phyloP scores from a whole-genome alignment of 2,113 vertebrate species.

The Semnornis frantzii region DNA sequence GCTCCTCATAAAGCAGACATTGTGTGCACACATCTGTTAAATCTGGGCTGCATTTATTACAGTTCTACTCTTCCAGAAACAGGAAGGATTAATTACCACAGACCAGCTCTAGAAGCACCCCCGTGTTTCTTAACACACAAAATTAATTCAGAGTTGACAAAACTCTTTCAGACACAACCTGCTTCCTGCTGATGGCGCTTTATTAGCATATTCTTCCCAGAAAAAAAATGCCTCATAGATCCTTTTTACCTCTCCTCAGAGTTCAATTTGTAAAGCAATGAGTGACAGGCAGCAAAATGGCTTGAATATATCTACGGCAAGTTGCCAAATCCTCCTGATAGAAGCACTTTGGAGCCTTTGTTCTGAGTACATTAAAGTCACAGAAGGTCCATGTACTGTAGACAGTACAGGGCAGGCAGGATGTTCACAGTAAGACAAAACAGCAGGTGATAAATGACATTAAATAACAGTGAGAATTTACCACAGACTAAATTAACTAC shows the following conservation, averaged over 20 bases:
- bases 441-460: constrained; percentile 89
- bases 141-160: constrained; percentile 92
- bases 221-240: constrained; percentile 82
- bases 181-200: constrained; percentile 86
- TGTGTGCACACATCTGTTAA: constrained; percentile 83
- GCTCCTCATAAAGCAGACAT: constrained; percentile 81
- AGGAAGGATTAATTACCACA: constrained; percentile 88
- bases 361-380: constrained; percentile 86
- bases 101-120: constrained; percentile 78
- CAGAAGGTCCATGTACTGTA: constrained; percentile 84
- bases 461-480: constrained; percentile 88
- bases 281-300: constrained; percentile 87
- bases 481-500: constrained; percentile 84
- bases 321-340: constrained; percentile 81
- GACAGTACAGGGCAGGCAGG: constrained; percentile 81
- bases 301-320: constrained; percentile 84
- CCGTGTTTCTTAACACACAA: constrained; percentile 84
- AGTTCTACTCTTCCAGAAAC: constrained; percentile 81
- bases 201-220: constrained; percentile 90
- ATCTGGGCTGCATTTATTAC: constrained; percentile 80
- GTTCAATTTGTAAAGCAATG: constrained; percentile 85
- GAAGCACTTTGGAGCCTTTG: constrained; percentile 85
- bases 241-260: constrained; percentile 84
- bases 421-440: constrained; percentile 86
- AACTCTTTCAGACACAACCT: constrained; percentile 88